Base-by-base conservation (phyloP, 2,113 vertebrate species). In the Camelus dromedarius region DNA sequence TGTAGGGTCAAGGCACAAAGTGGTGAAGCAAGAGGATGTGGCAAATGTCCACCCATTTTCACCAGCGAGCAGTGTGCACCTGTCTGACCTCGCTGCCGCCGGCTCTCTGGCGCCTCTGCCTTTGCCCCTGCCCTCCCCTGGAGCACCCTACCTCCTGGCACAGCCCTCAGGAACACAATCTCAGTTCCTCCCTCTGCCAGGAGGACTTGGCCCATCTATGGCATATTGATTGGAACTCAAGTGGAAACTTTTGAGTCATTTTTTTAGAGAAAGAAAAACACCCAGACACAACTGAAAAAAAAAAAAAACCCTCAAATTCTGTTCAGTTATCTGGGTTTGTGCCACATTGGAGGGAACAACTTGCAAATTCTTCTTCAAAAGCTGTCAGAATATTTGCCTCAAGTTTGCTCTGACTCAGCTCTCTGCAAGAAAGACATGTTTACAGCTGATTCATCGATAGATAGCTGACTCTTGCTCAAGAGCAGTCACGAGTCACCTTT, bases 391-490 rank as follows among this genome's bases (percentile, higher is more conserved):
- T 77, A 50, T 62, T 92, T 73, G 50, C 48, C 38, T 77, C 60
- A 38, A 70, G 56, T 89, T 93, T 96, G 52, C 77, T 86, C 75
- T 97, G 96, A 95, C 94, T 97, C 94, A 95, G 91, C 96, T 93
- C 52, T 93, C 82, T 60, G 48, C 42, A 84, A 82, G 83, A 87
- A 85, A 87, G 96, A 50, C 52, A 30, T 11, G 24, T 84, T 58
- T 52, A 46, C 12, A 50, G 30, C n/a, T 28, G 28, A 73, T 38
- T 91, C 95, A 67, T 89, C 83, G 64, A 4, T 86, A 48, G 38
- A 42, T 42, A 90, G 64, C 35, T 46, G 42, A 15, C 32, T 28
- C 56, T 84, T 75, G 50, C 15, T 42, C 26, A 12, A 89, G 56
- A 83, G 20, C 75, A 82, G 13, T 50, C 62, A 26, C 5, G 38